Percentiles rank a stretch among this genome's conserved stretches.
Evolutionary conservation across 2,113 vertebrate species (phyloP).

Genomic region (Raja brachyura): DNA sequence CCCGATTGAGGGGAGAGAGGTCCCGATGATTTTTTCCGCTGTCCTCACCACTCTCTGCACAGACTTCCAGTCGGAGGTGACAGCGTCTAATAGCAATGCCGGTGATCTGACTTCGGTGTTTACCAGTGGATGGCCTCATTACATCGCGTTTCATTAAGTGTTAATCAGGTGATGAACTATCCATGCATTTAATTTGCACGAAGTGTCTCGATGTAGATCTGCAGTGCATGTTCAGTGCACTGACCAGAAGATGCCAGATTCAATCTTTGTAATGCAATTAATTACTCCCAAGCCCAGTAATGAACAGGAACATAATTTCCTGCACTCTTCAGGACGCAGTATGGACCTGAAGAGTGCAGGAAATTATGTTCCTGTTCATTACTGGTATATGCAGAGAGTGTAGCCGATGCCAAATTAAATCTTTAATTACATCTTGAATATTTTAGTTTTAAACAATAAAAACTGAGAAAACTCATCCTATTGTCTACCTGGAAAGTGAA

Average conservation of each 20-base stretch:
- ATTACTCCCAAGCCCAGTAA: neutral
- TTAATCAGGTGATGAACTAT: neutral
- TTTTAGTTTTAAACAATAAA: too few species aligned
- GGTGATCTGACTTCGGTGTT: neutral
- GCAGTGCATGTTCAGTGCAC: neutral
- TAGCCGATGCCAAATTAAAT: neutral
- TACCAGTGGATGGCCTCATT: neutral
- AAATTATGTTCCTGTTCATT: neutral
- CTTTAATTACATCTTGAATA: too few species aligned
- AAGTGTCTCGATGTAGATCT: neutral
- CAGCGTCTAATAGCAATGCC: neutral
- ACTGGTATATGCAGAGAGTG: neutral
- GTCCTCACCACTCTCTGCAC: too few species aligned
- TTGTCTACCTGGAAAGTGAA: too few species aligned
- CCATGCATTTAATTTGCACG: neutral
- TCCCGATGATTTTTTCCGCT: too few species aligned
- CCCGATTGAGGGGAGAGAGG: too few species aligned
- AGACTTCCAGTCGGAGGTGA: too few species aligned
- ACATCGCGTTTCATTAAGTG: neutral
- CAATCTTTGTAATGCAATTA: neutral
- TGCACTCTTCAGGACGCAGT: neutral
- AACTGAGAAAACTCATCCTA: too few species aligned
- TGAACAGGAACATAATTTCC: too few species aligned
- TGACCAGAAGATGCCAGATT: neutral
- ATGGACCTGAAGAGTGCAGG: neutral